These are phyloP conservation scores for Drosophila incognita DNA, from an alignment of 2,888 invertebrate genomes.

Conservation along the genomic window DNA sequence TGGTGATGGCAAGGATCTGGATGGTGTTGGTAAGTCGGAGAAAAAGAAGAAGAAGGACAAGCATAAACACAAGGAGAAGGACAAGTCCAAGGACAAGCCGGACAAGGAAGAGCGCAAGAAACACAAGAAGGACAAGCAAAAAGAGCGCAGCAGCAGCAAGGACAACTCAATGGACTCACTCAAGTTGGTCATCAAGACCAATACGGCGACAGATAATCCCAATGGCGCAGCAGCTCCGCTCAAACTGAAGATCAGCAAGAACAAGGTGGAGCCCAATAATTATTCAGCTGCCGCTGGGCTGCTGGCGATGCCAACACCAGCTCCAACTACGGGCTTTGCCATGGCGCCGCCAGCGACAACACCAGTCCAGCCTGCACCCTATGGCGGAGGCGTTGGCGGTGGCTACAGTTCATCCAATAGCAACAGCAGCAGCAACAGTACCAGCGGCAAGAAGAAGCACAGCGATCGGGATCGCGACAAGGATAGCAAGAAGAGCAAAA, in stretches of 20 bases:
- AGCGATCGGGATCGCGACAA: slow-evolving; percentile 84
- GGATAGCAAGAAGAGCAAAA: slow-evolving; percentile 82
- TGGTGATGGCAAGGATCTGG: slow-evolving; percentile 50
- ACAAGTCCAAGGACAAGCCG: slow-evolving; percentile 88
- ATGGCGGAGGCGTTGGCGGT: slow-evolving; percentile 7
- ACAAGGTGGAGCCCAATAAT: slow-evolving; percentile 87
- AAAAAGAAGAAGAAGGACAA: slow-evolving; percentile 91
- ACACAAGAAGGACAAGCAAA: slow-evolving; percentile 88
- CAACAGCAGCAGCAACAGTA: slow-evolving; percentile 34
- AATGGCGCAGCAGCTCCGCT: slow-evolving; percentile 84
- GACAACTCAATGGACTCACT: slow-evolving; percentile 70
- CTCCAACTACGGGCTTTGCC: slow-evolving; percentile 27
- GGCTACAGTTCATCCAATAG: slow-evolving; percentile 25
- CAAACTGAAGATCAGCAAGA: slow-evolving; percentile 93
- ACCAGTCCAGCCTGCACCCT: neutral
- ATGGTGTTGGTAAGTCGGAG: slow-evolving; percentile 74
- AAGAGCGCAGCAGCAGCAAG: slow-evolving; percentile 73
- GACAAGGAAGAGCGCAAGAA: slow-evolving; percentile 89
- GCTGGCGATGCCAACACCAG: slow-evolving; percentile 20
- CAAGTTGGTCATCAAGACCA: slow-evolving; percentile 93
- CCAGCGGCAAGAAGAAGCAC: slow-evolving; percentile 81
- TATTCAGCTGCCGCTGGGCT: slow-evolving; percentile 52
- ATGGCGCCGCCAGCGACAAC: slow-evolving; percentile 31
- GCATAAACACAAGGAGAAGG: slow-evolving; percentile 92
- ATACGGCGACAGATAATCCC: slow-evolving; percentile 85